A percentile compares a stretch with the other conserved stretches of the same genome.
phyloP scores from a whole-genome alignment of 2,113 vertebrate species.

The rabbit (Oryctolagus cuniculus) region DNA sequence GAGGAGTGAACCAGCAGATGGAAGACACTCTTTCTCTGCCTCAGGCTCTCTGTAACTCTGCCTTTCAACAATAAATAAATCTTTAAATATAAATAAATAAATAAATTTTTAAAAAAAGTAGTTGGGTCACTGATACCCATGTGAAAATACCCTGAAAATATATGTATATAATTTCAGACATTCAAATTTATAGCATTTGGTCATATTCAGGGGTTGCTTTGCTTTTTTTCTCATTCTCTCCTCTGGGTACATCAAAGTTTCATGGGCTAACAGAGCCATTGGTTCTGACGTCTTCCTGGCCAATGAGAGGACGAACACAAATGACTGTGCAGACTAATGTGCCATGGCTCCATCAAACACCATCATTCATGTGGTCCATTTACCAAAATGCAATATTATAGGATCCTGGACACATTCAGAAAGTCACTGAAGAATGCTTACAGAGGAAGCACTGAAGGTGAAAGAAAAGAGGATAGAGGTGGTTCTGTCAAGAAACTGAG shows the following conservation, averaged over 20 bases:
- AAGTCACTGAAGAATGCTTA: not conserved
- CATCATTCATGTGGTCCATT: not conserved
- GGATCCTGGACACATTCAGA: not conserved
- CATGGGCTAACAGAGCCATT: not conserved
- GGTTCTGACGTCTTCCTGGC: not conserved
- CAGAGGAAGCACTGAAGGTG: not conserved
- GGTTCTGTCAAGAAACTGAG: not conserved
- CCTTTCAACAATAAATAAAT: too few species aligned
- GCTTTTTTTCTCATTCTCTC: constrained; percentile 21
- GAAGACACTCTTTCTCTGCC: not conserved
- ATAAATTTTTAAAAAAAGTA: too few species aligned
- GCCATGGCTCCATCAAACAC: not conserved
- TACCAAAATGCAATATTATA: not conserved
- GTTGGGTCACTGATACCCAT: too few species aligned
- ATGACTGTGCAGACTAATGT: not conserved
- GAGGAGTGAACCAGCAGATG: too few species aligned
- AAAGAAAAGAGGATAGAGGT: not conserved
- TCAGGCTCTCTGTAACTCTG: too few species aligned
- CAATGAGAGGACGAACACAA: not conserved
- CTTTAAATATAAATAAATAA: too few species aligned
- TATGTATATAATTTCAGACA: not conserved
- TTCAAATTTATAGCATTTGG: constrained; percentile 26
- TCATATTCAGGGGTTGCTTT: constrained; percentile 23
- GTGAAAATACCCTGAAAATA: too few species aligned
- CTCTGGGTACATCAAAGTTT: not conserved